These are phyloP conservation scores for Rapana venosa DNA, from an alignment of 2,888 invertebrate genomes.

Conservation along the genomic window DNA sequence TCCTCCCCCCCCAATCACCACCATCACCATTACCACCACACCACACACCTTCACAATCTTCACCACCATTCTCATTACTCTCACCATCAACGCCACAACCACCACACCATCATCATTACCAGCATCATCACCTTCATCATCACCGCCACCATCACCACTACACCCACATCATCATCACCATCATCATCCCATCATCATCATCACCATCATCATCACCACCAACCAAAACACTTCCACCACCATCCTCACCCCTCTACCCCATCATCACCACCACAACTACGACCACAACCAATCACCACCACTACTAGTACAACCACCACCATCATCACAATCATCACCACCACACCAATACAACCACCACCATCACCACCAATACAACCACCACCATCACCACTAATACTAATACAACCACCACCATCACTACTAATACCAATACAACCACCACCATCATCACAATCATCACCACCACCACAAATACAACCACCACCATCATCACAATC, in stretches of 20 bases:
- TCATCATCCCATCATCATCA: background rate
- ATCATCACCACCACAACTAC: background rate
- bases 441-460: background rate
- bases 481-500: background rate
- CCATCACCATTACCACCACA: background rate
- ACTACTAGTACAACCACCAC: too few species aligned
- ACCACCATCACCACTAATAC: background rate
- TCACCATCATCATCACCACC: background rate
- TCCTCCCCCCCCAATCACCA: background rate
- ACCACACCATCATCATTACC: too few species aligned
- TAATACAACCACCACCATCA: background rate
- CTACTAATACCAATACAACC: background rate
- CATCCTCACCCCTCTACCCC: background rate
- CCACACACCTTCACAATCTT: background rate
- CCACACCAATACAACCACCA: background rate
- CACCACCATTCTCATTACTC: background rate
- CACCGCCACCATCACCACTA: background rate
- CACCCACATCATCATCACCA: background rate
- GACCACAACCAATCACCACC: too few species aligned
- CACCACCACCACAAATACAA: background rate
- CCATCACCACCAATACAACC: too few species aligned
- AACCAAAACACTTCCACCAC: background rate
- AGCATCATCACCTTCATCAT: background rate
- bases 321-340: background rate
- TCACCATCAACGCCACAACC: background rate